A percentile compares a stretch with the other conserved stretches of the same genome.
Conservation (phyloP, 2,888 invertebrate species). For the Malthinus flaveolus region DNA sequence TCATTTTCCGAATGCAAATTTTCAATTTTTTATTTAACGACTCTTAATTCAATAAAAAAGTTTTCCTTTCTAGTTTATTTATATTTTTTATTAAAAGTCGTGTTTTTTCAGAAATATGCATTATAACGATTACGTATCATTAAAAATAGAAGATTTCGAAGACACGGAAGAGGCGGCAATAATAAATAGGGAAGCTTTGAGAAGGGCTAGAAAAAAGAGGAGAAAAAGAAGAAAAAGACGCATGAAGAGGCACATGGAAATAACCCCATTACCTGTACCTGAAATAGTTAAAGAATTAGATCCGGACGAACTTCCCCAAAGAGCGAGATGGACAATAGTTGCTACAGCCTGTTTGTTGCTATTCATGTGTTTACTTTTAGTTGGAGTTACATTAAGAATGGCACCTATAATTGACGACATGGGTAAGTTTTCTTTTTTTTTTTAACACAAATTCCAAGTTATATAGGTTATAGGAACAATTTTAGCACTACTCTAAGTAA, state of each 20-base stretch:
- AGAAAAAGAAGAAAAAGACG: constrained; percentile 49
- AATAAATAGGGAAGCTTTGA: constrained; percentile 42
- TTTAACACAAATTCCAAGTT: neutral
- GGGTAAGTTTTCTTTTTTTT: constrained; percentile 67
- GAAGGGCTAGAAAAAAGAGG: constrained; percentile 45
- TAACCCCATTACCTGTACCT: constrained; percentile 42
- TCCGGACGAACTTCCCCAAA: constrained; percentile 80
- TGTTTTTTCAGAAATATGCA: constrained; percentile 51
- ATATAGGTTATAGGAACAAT: neutral
- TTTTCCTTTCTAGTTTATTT: too few relatives aligned
- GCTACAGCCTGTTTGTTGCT: constrained; percentile 86
- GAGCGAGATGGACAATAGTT: constrained; percentile 89
- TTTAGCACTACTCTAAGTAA: neutral
- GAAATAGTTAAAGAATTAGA: constrained; percentile 58
- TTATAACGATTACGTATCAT: constrained; percentile 57
- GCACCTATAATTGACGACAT: constrained; percentile 94
- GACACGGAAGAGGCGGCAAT: constrained; percentile 48
- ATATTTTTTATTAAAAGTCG: neutral
- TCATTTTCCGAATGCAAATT: too few relatives aligned
- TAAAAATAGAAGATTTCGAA: constrained; percentile 56
- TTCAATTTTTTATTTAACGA: too few relatives aligned
- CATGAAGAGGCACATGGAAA: constrained; percentile 37
- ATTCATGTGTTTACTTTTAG: constrained; percentile 85
- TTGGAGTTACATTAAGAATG: constrained; percentile 90
- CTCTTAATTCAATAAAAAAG: too few relatives aligned